phyloP scores from a whole-genome alignment of 1,140 invertebrate species.

The Magallana gigas region DNA sequence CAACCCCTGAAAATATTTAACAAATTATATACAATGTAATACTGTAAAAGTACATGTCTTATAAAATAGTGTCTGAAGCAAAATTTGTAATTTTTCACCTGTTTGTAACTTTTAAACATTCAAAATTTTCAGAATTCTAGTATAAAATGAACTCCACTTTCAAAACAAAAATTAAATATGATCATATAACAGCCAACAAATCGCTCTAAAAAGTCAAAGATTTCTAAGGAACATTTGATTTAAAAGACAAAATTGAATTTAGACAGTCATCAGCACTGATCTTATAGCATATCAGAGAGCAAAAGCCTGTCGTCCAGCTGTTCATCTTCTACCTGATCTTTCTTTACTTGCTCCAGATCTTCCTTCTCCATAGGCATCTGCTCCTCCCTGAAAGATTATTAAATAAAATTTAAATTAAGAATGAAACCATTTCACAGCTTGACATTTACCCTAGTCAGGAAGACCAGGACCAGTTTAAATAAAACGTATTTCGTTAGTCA shows the following conservation, averaged over 20 bases:
- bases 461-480: neutral
- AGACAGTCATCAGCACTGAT: no score
- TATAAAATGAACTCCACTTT: no score
- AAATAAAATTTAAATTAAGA: neutral
- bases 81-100: no score
- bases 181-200: no score
- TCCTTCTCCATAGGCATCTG: neutral
- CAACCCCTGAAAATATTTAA: neutral
- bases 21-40: neutral
- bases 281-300: no score
- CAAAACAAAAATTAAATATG: no score
- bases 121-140: no score
- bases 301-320: neutral
- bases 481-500: neutral
- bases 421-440: neutral
- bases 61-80: no score
- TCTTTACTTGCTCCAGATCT: neutral
- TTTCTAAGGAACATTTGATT: no score
- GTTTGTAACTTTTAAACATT: no score
- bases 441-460: neutral
- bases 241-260: no score
- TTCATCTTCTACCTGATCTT: neutral
- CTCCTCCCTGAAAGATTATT: neutral
- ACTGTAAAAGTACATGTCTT: neutral
- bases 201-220: no score